phyloP scores from a whole-genome alignment of 2,888 invertebrate genomes.

The Thecophora atra region DNA sequence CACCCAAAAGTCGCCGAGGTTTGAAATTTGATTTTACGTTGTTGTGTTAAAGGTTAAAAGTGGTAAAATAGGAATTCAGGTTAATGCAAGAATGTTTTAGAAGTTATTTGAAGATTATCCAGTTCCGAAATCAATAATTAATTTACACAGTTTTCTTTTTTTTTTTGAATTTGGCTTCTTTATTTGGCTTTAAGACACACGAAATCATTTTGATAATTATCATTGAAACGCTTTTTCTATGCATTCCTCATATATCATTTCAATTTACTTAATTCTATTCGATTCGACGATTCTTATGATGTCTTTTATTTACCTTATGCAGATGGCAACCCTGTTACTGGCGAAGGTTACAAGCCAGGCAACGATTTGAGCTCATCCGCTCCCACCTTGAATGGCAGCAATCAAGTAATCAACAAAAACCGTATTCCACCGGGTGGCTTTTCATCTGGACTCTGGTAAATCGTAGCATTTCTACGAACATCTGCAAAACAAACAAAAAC shows the following conservation, averaged over 20 bases:
- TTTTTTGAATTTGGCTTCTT: too few relatives aligned
- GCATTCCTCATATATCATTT: too few relatives aligned
- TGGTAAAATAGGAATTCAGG: too few relatives aligned
- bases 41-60: too few relatives aligned
- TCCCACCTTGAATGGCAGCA: slow-evolving; percentile 60
- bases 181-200: too few relatives aligned
- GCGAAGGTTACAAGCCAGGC: slow-evolving; percentile 67
- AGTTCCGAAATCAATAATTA: too few relatives aligned
- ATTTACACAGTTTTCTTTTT: too few relatives aligned
- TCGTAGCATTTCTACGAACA: slow-evolving; percentile 27
- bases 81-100: too few relatives aligned
- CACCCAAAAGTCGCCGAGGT: slow-evolving; percentile 49
- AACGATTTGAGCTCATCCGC: slow-evolving; percentile 59
- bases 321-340: slow-evolving; percentile 71
- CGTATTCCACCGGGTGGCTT: slow-evolving; percentile 67
- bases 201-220: too few relatives aligned
- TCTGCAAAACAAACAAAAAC: slow-evolving; percentile 18
- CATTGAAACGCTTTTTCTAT: too few relatives aligned
- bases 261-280: too few relatives aligned
- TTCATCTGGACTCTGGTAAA: slow-evolving; percentile 67
- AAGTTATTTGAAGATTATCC: too few relatives aligned
- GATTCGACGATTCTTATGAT: background rate
- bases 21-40: slow-evolving; percentile 4
- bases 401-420: slow-evolving; percentile 66
- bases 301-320: background rate